Percentiles rank a stretch among this genome's conserved stretches.
These are phyloP conservation scores for Myopa testacea DNA, from an alignment of 2,888 invertebrate genomes.

Conservation along the genomic window DNA sequence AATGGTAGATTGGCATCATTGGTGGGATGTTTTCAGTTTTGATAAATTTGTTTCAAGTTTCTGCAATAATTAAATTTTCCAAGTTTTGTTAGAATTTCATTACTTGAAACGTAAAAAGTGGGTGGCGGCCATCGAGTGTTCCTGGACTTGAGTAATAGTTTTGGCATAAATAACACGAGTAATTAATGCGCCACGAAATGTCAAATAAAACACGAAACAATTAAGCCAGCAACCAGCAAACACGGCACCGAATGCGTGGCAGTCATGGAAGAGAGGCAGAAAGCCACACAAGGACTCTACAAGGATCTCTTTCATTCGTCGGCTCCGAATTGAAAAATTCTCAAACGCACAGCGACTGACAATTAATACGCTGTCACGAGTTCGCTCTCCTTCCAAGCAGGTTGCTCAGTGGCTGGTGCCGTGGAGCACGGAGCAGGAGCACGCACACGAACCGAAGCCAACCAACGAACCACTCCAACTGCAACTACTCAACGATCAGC, in stretches of 20 bases:
- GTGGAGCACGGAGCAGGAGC: no score
- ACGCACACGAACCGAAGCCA: no score
- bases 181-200: slow-evolving; percentile 31
- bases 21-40: no score
- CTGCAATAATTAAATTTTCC: no score
- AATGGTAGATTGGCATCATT: no score
- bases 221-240: slow-evolving; percentile 21
- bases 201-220: slow-evolving; percentile 35
- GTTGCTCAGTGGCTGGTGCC: no score
- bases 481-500: slow-evolving; percentile 35
- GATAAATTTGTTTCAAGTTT: no score
- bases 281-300: no score
- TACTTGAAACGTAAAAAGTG: no score
- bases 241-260: not conserved
- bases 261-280: no score
- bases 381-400: not conserved
- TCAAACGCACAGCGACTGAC: slow-evolving; percentile 28
- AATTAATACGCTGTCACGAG: slow-evolving; percentile 27
- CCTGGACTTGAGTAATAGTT: slow-evolving; percentile 22
- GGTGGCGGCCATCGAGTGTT: no score
- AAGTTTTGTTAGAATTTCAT: no score
- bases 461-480: not conserved
- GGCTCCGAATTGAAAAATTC: slow-evolving; percentile 23
- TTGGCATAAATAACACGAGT: slow-evolving; percentile 33
- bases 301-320: not conserved